Base-by-base conservation (phyloP, 2,888 invertebrate species). In the Nomada flava region DNA sequence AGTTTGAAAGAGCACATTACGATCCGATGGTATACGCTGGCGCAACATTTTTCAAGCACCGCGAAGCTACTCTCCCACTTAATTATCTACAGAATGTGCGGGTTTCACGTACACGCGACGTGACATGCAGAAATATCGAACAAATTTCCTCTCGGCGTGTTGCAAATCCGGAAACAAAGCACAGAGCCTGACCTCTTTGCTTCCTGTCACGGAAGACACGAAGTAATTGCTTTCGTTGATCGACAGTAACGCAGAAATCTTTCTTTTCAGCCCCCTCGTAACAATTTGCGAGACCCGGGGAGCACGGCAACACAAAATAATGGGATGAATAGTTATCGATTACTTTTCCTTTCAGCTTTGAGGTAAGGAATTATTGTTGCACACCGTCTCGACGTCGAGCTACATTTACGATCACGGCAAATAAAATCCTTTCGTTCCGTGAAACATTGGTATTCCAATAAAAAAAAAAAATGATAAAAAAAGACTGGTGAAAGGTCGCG, bases 191-290 rank as follows among this genome's bases (percentile, higher is more conserved):
- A 80, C 82, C 76, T 76, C 69, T 76, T 80, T 65, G 73, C 81
- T 81, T 76, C 70, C 76, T 62, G 73, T 81, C 81, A 83, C 73
- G 73, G 73, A 76, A 81, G 81, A 76, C 73, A 73, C 52, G 72
- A 76, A 81, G 76, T 83, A 83, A 83, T 81, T 81, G 60, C 81
- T 81, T 76, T 65, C 55, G 72, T 65, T 73, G 82, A 73, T 83
- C 69, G 69, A 50, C 44, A 55, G 50, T 55, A 75, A 71, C 69
- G 64, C 52, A 42, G 69, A 60, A 67, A 67, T 47, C 60, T 64
- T 72, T 65, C 73, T 74, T 64, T 67, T 63, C 26, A 52, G 18
- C 18, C 55, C n/a, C 67, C 50, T 64, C 53, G 60, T 53, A 42
- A 57, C 53, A 42, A 23, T 53, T 60, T 13, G 44, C 44, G 52